These are phyloP conservation scores for Ursus arctos DNA, from an alignment of 2,113 vertebrate species.

Conservation along the genomic window DNA sequence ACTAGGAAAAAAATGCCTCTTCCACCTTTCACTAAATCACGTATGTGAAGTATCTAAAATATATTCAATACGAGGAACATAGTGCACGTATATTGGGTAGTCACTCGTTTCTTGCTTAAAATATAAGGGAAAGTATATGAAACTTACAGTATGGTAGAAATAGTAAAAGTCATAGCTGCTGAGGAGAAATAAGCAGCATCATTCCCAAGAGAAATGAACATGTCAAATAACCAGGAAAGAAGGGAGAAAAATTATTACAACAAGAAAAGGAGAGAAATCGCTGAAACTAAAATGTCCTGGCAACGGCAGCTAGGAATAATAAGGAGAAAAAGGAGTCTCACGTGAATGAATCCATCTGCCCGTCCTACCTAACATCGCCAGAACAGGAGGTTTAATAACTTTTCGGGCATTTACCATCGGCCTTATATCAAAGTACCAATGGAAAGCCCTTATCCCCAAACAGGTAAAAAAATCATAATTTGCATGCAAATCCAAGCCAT, in stretches of 20 bases:
- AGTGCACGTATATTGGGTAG: not conserved
- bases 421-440: constrained; percentile 28
- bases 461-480: constrained; percentile 50
- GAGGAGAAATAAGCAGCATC: constrained; percentile 1
- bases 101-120: not conserved
- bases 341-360: constrained; percentile 35
- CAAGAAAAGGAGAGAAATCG: constrained; percentile 33
- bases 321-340: not conserved
- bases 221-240: not conserved
- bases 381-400: not conserved
- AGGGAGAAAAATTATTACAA: constrained; percentile 1
- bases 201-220: constrained; percentile 40
- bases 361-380: not conserved
- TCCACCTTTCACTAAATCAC: not conserved
- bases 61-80: not conserved
- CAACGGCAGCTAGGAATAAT: constrained; percentile 36
- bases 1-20: not conserved
- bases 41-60: not conserved
- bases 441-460: constrained; percentile 61
- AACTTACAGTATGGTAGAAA: not conserved
- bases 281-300: constrained; percentile 45
- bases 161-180: not conserved
- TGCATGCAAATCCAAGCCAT: constrained; percentile 63
- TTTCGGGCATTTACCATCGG: constrained; percentile 56
- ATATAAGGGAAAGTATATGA: not conserved